Evolutionary conservation across 2,888 invertebrate genomes (phyloP), one percentile per base, ranked within the genome.

Genomic region (Drosophila kuntzei): DNA sequence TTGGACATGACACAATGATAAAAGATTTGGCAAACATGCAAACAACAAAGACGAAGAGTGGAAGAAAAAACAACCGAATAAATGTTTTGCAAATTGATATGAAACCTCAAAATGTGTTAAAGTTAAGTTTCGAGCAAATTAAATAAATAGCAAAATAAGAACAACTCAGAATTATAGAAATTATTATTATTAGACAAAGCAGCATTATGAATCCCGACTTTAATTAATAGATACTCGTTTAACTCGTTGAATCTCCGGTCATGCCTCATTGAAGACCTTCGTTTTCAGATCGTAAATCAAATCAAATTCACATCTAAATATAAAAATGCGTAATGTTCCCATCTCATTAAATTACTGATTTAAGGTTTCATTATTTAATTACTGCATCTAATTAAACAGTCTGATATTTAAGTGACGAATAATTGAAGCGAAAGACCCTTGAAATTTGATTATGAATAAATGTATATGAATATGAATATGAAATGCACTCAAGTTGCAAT

Each of bases 1-100:
- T 76, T 80, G 73, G 74, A 80, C 60, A 57, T 70, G 72, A 78
- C 76, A 78, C 70, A 67, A 69, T 68, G 84, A 72, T 72, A 83
- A 74, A 75, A 75, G 67, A 71, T 76, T 76, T 76, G 63, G 76
- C 71, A 76, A 76, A 71, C 71, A 75, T 57, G 59, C 55, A 63
- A 65, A 54, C 43, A 57, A 44, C 46, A 54, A 46, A 41, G 18
- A 41, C 27, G 27, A 59, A 69, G 22, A 58, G 25, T 27, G 8
- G 46, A 44, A 59, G 2, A 66, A 39, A 47, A 43, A 49, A 37
- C 7, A 50, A 2, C 37, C 29, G 27, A 49, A 32, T 25, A 54
- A 66, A 44, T 79, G 66, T 54, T 67, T 79, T 59, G 71, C 81
- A 77, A 82, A 84, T 74, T 79, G 69, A 72, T 63, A 69, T 65